Percentiles rank a stretch among this genome's conserved stretches.
phyloP scores from a whole-genome alignment of 2,113 vertebrate species.

The Otus sunia region DNA sequence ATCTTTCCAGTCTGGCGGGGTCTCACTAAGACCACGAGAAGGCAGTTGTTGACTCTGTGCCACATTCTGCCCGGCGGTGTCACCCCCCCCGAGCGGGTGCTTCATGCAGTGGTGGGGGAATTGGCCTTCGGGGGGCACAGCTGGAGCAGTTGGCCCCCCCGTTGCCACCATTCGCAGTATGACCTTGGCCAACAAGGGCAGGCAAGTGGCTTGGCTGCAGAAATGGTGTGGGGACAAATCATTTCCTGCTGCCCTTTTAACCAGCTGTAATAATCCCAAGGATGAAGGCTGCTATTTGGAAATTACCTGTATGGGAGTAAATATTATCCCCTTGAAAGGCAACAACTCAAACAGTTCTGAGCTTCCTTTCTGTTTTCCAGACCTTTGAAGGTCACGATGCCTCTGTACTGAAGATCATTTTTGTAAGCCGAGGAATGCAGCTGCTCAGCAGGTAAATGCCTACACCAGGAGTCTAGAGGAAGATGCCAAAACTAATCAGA shows the following conservation, averaged over 20 bases:
- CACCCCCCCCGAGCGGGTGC: neutral
- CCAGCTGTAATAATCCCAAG: neutral
- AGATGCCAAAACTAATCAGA: neutral
- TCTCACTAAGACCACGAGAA: neutral
- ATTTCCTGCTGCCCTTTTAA: neutral
- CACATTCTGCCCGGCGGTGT: neutral
- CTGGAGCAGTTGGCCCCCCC: fast-evolving
- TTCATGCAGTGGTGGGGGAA: neutral
- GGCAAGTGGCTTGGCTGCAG: too few species aligned
- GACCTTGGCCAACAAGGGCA: too few species aligned
- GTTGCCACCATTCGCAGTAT: neutral
- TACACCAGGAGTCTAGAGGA: neutral
- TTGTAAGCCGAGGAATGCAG: constrained; percentile 90
- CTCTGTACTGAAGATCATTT: constrained; percentile 92
- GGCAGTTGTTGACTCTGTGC: neutral
- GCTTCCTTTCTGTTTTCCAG: constrained; percentile 54
- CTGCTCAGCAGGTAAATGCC: constrained; percentile 85
- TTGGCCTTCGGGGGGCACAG: too few species aligned
- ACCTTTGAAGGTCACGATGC: constrained; percentile 98
- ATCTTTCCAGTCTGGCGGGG: neutral
- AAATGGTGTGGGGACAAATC: neutral
- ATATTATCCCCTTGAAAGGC: neutral
- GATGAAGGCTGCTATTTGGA: neutral
- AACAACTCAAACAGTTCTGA: neutral
- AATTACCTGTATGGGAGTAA: neutral